Evolutionary conservation across 2,888 invertebrate genomes (phyloP), one percentile per base, ranked within the genome.

Genomic region (Habroteleia sp.): DNA sequence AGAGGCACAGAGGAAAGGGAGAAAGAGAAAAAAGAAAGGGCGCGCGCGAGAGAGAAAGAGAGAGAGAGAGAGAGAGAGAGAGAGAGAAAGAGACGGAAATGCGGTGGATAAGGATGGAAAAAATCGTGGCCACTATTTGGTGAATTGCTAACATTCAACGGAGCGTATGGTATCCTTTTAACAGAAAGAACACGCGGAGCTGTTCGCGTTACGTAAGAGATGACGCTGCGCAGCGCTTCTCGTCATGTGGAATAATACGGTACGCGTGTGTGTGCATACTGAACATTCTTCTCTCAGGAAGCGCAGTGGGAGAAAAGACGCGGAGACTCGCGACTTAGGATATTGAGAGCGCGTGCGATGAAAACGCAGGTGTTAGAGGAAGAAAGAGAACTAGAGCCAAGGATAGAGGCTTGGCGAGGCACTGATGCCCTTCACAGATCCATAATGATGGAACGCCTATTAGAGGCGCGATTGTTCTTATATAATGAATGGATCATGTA

Each of bases 401-500:
- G 68, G 74, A 74, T 62, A 75, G 62, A 68, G 66, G 54, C 65
- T 58, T 52, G 73, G 58, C 58, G 69, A 73, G 60, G 62, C 39
- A 50, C 75, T 66, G 74, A 65, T 85, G 85, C 86, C 86, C 86
- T 86, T 86, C 86, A 76, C 65, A 82, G 82, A 85, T 83, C 78
- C 80, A 82, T 82, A 83, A 84, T 83, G 85, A 86, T 85, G 84
- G 83, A 85, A 84, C 84, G 83, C 84, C 85, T 84, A 86, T 87
- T 87, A 84, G 83, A 85, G 82, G 83, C 83, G 81, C 85, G 87
- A 88, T 87, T 87, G 87, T 88, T 87, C 87, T 88, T 88, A 87
- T 83, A 84, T 87, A 88, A 88, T 87, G 87, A 85, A 85, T 84
- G 85, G 87, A 87, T 87, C 87, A 87, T 87, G 87, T 87, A 87